Evolutionary conservation across 1,140 invertebrate species (phyloP).

Genomic region (Odontomachus brunneus): DNA sequence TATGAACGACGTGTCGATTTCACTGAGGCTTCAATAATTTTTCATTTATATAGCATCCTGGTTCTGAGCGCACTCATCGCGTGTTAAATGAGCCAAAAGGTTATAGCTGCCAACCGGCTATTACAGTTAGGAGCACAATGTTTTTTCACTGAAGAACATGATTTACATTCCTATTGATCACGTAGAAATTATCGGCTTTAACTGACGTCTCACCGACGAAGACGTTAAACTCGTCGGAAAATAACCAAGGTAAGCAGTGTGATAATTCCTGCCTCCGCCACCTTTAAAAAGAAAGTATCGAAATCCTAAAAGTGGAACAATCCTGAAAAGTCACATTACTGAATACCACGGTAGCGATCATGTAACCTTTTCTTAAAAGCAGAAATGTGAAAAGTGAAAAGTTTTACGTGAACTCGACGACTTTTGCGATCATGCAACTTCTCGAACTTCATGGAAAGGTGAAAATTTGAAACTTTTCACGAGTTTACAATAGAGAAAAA

Average conservation of each 20-base stretch:
- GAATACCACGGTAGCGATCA: too few relatives aligned
- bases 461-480: too few relatives aligned
- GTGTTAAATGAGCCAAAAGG: constrained; percentile 22
- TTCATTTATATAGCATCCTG: constrained; percentile 13
- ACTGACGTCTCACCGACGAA: neutral
- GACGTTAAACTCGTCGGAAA: constrained; percentile 13
- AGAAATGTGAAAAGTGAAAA: too few relatives aligned
- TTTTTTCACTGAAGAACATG: constrained; percentile 18
- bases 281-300: too few relatives aligned
- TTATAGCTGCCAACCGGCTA: constrained; percentile 15
- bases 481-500: too few relatives aligned
- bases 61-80: neutral
- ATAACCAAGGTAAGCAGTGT: neutral
- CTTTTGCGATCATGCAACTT: too few relatives aligned
- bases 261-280: neutral
- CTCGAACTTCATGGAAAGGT: too few relatives aligned
- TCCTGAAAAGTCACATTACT: too few relatives aligned
- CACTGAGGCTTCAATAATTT: constrained; percentile 22
- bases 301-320: too few relatives aligned
- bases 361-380: too few relatives aligned
- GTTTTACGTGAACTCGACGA: too few relatives aligned
- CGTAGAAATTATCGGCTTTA: constrained; percentile 12
- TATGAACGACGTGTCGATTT: neutral
- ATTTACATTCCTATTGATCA: constrained; percentile 36
- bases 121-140: constrained; percentile 9